Evolutionary conservation across 2,888 invertebrate species (phyloP).

Genomic region (Actias luna): DNA sequence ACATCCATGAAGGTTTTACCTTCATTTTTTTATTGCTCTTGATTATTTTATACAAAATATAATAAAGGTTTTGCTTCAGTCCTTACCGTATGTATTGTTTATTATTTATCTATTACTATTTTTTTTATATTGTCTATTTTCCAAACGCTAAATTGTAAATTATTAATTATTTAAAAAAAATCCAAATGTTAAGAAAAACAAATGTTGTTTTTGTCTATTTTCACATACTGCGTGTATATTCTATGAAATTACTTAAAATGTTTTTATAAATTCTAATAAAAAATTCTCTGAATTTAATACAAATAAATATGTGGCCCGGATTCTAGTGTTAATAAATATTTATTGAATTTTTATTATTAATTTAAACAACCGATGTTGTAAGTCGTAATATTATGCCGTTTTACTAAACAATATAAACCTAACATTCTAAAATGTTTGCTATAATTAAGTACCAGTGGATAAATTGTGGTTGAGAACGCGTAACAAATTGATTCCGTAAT

Average conservation of each 20-base stretch:
- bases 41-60: too few species aligned
- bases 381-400: neutral
- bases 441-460: constrained; percentile 23
- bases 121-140: too few species aligned
- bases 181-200: too few species aligned
- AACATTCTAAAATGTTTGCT: neutral
- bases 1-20: neutral
- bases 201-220: too few species aligned
- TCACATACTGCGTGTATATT: neutral
- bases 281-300: neutral
- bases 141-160: too few species aligned
- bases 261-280: neutral
- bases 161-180: too few species aligned
- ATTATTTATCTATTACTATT: too few species aligned
- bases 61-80: too few species aligned
- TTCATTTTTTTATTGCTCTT: neutral
- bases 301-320: neutral
- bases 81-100: too few species aligned
- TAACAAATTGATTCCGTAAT: constrained; percentile 10
- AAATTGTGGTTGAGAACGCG: constrained; percentile 38
- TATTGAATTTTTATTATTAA: neutral
- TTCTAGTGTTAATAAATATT: neutral
- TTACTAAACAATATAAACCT: neutral
- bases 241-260: neutral
- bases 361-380: neutral